Conservation (phyloP, 2,113 vertebrate species). For the Pseudorasbora parva region DNA sequence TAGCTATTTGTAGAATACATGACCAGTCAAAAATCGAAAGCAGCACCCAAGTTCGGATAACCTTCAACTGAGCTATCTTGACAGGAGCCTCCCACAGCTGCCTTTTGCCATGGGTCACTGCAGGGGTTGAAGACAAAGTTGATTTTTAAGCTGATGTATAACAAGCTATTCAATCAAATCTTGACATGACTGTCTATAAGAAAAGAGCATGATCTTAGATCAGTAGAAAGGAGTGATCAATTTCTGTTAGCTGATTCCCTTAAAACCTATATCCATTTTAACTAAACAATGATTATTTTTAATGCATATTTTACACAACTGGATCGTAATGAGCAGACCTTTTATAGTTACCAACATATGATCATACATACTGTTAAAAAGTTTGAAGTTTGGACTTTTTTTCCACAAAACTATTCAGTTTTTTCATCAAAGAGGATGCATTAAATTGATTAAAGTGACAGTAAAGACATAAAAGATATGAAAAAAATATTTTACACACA, state of each 20-base stretch:
- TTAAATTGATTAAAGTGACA: no score
- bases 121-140: background rate
- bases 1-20: background rate
- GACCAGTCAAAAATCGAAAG: background rate
- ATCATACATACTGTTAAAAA: no score
- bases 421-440: no score
- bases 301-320: no score
- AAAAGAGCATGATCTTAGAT: constrained; percentile 3
- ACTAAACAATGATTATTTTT: background rate
- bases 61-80: constrained; percentile 23
- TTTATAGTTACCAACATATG: no score
- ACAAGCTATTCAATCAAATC: background rate
- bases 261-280: no score
- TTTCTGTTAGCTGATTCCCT: background rate
- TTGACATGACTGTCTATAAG: background rate
- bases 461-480: no score
- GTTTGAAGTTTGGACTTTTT: no score
- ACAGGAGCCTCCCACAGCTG: background rate
- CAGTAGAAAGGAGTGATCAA: background rate
- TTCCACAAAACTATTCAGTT: no score
- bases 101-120: background rate
- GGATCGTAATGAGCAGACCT: no score
- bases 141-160: background rate
- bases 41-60: constrained; percentile 22
- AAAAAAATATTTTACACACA: no score